Evolutionary conservation across 1,140 invertebrate genomes (phyloP).

Genomic region (Zaprionus inermis): DNA sequence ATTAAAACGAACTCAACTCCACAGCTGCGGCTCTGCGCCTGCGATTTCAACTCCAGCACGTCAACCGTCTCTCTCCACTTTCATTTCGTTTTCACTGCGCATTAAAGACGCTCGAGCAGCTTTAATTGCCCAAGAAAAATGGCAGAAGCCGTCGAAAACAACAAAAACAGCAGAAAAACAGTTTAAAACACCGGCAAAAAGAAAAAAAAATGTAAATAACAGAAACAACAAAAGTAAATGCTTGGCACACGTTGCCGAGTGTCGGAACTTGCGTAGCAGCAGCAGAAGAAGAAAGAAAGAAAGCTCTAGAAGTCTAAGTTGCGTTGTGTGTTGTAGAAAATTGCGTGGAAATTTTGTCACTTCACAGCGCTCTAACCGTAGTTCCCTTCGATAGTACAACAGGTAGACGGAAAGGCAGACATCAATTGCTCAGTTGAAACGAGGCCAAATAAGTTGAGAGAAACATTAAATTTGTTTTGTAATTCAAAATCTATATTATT

Average conservation of each 20-base stretch:
- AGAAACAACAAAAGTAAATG: slow-evolving; percentile 22
- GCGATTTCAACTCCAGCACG: slow-evolving; percentile 38
- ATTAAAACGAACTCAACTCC: slow-evolving; percentile 42
- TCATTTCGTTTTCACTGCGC: slow-evolving; percentile 79
- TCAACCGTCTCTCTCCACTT: slow-evolving; percentile 62
- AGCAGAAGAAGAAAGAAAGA: slow-evolving; percentile 46
- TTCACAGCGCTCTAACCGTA: slow-evolving; percentile 10
- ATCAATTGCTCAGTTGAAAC: slow-evolving; percentile 8
- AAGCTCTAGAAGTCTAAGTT: slow-evolving; percentile 59
- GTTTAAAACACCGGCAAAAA: slow-evolving; percentile 43
- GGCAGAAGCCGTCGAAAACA: slow-evolving; percentile 39
- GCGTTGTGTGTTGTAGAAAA: slow-evolving; percentile 27
- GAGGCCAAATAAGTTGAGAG: not conserved
- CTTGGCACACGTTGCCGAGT: slow-evolving; percentile 29
- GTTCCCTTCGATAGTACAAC: slow-evolving; percentile 3
- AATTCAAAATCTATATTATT: not conserved
- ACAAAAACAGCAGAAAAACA: slow-evolving; percentile 12
- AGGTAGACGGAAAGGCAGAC: not conserved
- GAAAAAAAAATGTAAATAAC: slow-evolving; percentile 18
- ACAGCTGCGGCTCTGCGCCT: slow-evolving; percentile 20
- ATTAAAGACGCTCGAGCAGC: slow-evolving; percentile 78
- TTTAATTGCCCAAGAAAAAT: slow-evolving; percentile 74
- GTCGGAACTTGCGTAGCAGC: slow-evolving; percentile 6
- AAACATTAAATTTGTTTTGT: not conserved
- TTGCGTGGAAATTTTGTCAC: slow-evolving; percentile 33